These are phyloP conservation scores for Drosophila parvula DNA, from an alignment of 1,140 invertebrate genomes.

Conservation along the genomic window DNA sequence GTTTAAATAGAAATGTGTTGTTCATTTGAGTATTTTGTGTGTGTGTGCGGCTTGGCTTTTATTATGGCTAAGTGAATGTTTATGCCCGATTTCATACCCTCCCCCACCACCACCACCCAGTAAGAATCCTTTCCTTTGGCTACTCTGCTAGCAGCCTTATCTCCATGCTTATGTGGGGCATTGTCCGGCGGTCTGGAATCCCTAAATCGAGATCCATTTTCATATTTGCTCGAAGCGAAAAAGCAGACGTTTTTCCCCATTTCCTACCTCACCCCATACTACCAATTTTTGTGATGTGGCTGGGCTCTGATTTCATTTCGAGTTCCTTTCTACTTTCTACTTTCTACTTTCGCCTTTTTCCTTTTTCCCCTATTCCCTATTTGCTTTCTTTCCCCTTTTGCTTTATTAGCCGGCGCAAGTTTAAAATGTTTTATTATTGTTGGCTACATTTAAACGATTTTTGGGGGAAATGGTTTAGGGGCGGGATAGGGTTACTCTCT, in stretches of 20 bases:
- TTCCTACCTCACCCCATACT: no score
- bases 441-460: constrained; percentile 63
- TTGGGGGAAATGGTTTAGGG: constrained; percentile 12
- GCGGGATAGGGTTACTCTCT: constrained; percentile 25
- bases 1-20: constrained; percentile 61
- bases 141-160: constrained; percentile 33
- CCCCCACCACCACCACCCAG: neutral
- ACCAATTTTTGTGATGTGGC: constrained; percentile 36
- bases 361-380: neutral
- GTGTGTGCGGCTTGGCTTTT: constrained; percentile 50
- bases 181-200: constrained; percentile 39
- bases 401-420: constrained; percentile 60
- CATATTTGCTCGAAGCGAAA: constrained; percentile 52
- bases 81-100: constrained; percentile 63
- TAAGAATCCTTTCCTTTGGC: constrained; percentile 34
- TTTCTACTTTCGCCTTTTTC: no score
- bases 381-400: constrained; percentile 1
- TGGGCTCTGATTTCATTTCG: constrained; percentile 62
- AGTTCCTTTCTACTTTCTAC: constrained; percentile 31
- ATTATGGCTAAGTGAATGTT: constrained; percentile 75
- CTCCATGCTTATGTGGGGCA: constrained; percentile 15
- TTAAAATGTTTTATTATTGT: constrained; percentile 64
- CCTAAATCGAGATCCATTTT: constrained; percentile 55
- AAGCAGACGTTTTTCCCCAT: constrained; percentile 49
- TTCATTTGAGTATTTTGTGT: constrained; percentile 54